Evolutionary conservation across 1,140 invertebrate genomes (phyloP).

Genomic region (Euura saliciscinereae): DNA sequence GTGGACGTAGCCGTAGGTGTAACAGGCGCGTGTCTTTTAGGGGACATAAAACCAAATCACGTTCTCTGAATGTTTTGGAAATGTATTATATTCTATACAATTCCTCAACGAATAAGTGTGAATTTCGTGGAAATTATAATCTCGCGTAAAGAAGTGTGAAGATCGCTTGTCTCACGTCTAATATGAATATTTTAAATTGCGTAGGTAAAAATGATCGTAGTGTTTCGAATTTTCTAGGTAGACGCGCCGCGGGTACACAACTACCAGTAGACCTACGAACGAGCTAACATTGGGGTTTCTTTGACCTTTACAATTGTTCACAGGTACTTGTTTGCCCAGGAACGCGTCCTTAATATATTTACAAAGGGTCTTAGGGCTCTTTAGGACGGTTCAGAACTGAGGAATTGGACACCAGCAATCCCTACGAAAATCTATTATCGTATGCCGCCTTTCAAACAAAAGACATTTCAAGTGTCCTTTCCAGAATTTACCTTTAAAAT

Average conservation of each 20-base stretch:
- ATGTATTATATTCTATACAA: not conserved
- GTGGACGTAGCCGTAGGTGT: not conserved
- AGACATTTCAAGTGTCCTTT: not conserved
- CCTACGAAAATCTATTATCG: not conserved
- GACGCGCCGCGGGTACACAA: not conserved
- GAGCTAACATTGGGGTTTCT: not conserved
- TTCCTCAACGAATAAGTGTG: not conserved
- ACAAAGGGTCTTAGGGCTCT: not conserved
- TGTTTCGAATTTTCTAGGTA: no score
- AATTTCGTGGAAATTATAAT: no score
- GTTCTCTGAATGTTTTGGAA: not conserved
- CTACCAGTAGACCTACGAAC: not conserved
- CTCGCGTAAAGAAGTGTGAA: no score
- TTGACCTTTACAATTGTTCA: not conserved
- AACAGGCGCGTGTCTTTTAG: not conserved
- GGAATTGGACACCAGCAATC: not conserved
- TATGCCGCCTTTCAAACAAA: not conserved
- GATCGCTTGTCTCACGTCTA: no score
- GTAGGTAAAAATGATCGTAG: no score
- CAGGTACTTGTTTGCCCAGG: slow-evolving; percentile 1
- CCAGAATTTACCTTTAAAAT: not conserved
- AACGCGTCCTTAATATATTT: not conserved
- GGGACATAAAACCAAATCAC: not conserved
- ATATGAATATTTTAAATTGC: no score
- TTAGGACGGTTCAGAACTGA: not conserved